phyloP scores from a whole-genome alignment of 1,140 invertebrate genomes.

The Leucophenga varia region DNA sequence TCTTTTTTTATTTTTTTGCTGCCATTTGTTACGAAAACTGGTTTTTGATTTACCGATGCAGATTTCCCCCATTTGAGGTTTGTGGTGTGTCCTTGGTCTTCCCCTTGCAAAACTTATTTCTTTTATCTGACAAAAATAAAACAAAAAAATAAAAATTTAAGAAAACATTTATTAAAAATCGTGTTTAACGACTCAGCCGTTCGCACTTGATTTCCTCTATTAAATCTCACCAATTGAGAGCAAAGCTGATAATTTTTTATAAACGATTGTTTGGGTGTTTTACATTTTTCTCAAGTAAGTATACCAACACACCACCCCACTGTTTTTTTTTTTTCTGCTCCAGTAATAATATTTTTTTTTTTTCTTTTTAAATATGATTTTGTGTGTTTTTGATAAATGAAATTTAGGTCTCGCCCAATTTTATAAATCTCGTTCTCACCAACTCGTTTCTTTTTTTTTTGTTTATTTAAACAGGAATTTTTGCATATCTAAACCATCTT shows the following conservation, averaged over 20 bases:
- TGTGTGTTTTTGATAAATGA: too few species aligned
- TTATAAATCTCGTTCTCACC: too few species aligned
- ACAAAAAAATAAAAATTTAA: too few species aligned
- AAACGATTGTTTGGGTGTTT: too few species aligned
- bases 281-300: too few species aligned
- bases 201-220: slow-evolving; percentile 5
- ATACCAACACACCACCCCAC: too few species aligned
- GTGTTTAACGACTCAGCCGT: neutral
- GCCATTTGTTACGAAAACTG: slow-evolving; percentile 14
- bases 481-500: slow-evolving; percentile 97
- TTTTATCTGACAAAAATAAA: neutral
- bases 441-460: neutral
- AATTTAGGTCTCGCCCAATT: neutral
- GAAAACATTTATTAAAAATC: too few species aligned
- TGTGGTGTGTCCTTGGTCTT: slow-evolving; percentile 20
- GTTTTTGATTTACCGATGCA: slow-evolving; percentile 27
- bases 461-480: slow-evolving; percentile 84
- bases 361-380: too few species aligned
- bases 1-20: neutral
- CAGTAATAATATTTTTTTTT: too few species aligned
- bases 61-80: slow-evolving; percentile 31
- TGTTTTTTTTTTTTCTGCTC: too few species aligned
- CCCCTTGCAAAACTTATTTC: slow-evolving; percentile 25
- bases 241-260: neutral
- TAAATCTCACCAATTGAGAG: neutral